Base-by-base conservation (phyloP, 2,113 vertebrate species). In the Pterocles burchelli region DNA sequence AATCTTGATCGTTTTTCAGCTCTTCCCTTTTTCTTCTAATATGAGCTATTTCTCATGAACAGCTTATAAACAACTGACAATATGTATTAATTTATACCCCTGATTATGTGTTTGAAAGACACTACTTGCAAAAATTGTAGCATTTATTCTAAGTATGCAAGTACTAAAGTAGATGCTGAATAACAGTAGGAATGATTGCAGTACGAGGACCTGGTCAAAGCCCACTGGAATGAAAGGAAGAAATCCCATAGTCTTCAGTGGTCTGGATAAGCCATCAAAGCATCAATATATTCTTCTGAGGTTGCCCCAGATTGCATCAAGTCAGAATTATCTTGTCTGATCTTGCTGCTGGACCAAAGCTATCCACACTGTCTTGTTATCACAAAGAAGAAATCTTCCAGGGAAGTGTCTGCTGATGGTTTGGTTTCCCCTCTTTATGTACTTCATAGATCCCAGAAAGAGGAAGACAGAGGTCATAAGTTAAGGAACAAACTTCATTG, bases 221-320 rank as follows among this genome's bases (percentile, higher is more conserved):
- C 6, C 12, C 57, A 17, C 10, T 48, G 10, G 9, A 65, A 17
- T 34, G 18, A 72, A 61, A 41, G 14, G 28, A 71, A 65, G 31
- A 2, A 20, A 36, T 33, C 17, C 5, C 26, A 8, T 61, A 1
- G 0, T 34, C 31, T 61, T 49, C 54, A 74, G 7, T 17, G 18
- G 29, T 55, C 24, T 62, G 48, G 33, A 85, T 13, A 43, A 79
- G 16, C 17, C 48, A 33, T 16, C 34, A 49, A 73, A 55, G 9
- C 34, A 55, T 84, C 48, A 43, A 24, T 4, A 13, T 9, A 14
- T 15, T 62, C 29, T 79, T 62, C 43, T 38, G 48, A 59, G 34
- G 17, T 51, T 62, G 31, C 15, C 18, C 9, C 29, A 51, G 33
- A 57, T 57, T 81, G 8, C 31, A 17, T 33, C 7, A 75, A 1